A percentile compares a stretch with the other conserved stretches of the same genome.
These are phyloP conservation scores for Periphyllus acericola DNA, from an alignment of 2,888 invertebrate genomes.

Conservation along the genomic window DNA sequence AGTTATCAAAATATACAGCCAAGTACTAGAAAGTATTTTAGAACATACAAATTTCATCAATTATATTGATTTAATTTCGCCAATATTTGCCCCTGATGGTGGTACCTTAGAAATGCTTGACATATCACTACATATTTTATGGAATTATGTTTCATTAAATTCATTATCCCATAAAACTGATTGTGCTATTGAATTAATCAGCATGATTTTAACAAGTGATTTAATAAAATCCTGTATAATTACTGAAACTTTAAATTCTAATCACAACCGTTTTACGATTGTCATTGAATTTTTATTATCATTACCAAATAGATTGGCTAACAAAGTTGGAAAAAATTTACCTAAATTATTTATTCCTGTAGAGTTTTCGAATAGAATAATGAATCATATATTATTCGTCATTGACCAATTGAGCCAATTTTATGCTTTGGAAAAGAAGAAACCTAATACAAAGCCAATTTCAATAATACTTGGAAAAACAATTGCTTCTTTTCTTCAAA, in stretches of 20 bases:
- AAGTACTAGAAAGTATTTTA: slow-evolving; percentile 42
- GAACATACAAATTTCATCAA: slow-evolving; percentile 34
- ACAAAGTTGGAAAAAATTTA: slow-evolving; percentile 72
- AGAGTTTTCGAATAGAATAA: slow-evolving; percentile 72
- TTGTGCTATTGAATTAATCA: slow-evolving; percentile 44
- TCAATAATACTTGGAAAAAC: slow-evolving; percentile 60
- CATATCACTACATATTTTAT: slow-evolving; percentile 43
- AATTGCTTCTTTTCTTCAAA: slow-evolving; percentile 53
- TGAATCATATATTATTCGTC: slow-evolving; percentile 73
- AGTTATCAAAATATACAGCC: slow-evolving; percentile 45
- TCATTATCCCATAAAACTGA: slow-evolving; percentile 51
- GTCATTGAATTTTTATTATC: slow-evolving; percentile 74
- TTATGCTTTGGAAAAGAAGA: slow-evolving; percentile 60
- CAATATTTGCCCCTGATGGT: slow-evolving; percentile 62
- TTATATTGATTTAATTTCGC: slow-evolving; percentile 11
- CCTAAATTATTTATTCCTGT: slow-evolving; percentile 72
- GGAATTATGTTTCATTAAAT: slow-evolving; percentile 47
- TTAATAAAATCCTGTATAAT: slow-evolving; percentile 58
- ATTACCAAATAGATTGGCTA: slow-evolving; percentile 78
- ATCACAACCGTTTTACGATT: slow-evolving; percentile 41
- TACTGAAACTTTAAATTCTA: slow-evolving; percentile 48
- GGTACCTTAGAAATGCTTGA: slow-evolving; percentile 57
- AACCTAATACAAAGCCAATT: slow-evolving; percentile 68
- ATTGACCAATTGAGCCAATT: slow-evolving; percentile 73
- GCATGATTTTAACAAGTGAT: slow-evolving; percentile 58